These are phyloP conservation scores for Conus betulinus DNA, from an alignment of 1,140 invertebrate species.

Conservation along the genomic window DNA sequence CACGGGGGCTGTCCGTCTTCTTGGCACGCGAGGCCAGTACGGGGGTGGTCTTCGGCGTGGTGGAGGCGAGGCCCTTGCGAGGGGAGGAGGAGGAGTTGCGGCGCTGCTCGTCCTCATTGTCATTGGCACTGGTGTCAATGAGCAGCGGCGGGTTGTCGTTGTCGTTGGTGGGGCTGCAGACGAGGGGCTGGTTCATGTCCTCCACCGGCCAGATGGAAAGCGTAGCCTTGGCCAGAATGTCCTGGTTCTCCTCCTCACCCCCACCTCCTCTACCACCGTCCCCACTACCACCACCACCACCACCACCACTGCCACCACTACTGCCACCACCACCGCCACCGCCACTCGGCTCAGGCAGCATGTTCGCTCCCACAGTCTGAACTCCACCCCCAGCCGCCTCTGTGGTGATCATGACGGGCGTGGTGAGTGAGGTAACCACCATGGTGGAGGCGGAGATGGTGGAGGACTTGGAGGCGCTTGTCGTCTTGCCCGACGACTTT, in stretches of 20 bases:
- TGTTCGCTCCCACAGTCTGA: too few species aligned
- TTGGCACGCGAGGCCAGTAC: not conserved
- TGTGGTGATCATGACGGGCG: conserved; percentile 21
- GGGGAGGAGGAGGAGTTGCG: not conserved
- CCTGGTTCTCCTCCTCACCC: conserved; percentile 57
- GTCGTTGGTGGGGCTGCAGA: conserved; percentile 63
- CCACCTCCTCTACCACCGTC: conserved; percentile 8
- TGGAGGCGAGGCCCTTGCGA: not conserved
- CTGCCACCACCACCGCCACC: not conserved
- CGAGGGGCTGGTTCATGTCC: conserved; percentile 59
- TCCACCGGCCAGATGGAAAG: conserved; percentile 73
- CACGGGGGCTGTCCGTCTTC: not conserved
- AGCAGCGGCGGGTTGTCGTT: conserved; percentile 71
- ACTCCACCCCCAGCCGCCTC: not conserved
- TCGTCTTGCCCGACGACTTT: conserved; percentile 32
- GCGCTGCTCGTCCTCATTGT: conserved; percentile 57
- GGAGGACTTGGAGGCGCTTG: conserved; percentile 1
- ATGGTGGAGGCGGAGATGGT: not conserved
- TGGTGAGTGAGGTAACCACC: conserved; percentile 16
- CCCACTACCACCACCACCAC: conserved; percentile 10
- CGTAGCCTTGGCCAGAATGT: conserved; percentile 75
- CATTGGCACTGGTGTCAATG: conserved; percentile 69
- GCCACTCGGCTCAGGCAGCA: too few species aligned
- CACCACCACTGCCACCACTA: not conserved
- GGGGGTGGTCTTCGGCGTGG: not conserved